Evolutionary conservation across 1,140 invertebrate species (phyloP).

Genomic region (Thaumetopoea pityocampa): DNA sequence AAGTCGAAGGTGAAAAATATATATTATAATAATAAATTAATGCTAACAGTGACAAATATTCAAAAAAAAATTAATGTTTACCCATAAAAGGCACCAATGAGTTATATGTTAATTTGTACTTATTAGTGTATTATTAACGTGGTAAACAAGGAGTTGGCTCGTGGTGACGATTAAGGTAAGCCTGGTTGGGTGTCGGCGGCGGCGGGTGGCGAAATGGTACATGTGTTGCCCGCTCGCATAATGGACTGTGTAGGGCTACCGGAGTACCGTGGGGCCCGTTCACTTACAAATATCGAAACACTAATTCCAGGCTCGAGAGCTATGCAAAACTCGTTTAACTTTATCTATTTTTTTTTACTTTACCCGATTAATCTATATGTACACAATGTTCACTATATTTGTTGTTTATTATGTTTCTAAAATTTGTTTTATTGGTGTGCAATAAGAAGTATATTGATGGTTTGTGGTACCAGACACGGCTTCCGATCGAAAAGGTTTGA

Average conservation of each 20-base stretch:
- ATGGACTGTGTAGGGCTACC: constrained; percentile 55
- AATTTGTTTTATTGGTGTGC: no score
- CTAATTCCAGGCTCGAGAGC: no score
- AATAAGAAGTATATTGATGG: no score
- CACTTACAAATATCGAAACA: background rate
- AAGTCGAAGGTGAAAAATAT: no score
- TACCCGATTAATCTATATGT: no score
- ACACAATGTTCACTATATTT: no score
- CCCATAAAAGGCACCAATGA: no score
- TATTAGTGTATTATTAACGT: constrained; percentile 18
- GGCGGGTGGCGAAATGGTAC: constrained; percentile 48
- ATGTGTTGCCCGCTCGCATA: constrained; percentile 68
- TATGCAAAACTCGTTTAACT: no score
- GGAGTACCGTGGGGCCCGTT: constrained; percentile 5
- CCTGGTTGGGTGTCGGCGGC: constrained; percentile 50
- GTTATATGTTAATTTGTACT: constrained; percentile 10
- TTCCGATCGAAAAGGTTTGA: no score
- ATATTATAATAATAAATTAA: background rate
- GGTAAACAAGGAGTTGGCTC: constrained; percentile 22
- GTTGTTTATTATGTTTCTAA: no score
- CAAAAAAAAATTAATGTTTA: background rate
- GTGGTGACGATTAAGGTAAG: constrained; percentile 61
- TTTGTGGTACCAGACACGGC: no score
- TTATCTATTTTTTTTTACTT: no score
- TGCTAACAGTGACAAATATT: constrained; percentile 1